Base-by-base conservation (phyloP, 2,888 invertebrate species). In the Fabriciana adippe region DNA sequence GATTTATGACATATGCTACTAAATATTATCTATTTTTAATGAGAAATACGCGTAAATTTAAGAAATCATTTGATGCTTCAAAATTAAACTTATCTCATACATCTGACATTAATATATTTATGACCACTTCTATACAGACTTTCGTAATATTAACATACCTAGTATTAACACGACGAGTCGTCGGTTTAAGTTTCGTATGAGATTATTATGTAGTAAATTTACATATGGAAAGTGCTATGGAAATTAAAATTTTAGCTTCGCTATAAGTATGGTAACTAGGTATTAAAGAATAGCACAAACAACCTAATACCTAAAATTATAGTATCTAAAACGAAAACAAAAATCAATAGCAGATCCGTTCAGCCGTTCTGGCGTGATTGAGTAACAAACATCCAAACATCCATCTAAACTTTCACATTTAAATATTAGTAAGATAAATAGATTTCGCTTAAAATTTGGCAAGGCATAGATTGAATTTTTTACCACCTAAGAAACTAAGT, bases 1-100 rank as follows among this genome's bases (percentile, higher is more conserved):
- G 31, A 57, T 54, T 63, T 53, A 67, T 57, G 63, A 18, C 16
- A n/a, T 67, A 53, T 53, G 31, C 45, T 53, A 63, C n/a, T 2
- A 47, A 63, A 61, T 35, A 41, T 41, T 35, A 51, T 61, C 31
- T 35, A 61, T 35, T 3, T 48, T 26, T 59, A 47, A 35, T n/a
- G n/a, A 47, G 5, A 45, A 55, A 55, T 41, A 13, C 31, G 5
- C 35, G 16, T 16, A 16, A 55, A 35, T 31, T 3, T 6, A 1
- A 47, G 4, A 48, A n/a, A n/a, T n/a, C 47, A 48, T 47, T 5
- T 31, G 6, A 6, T 26, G 26, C 47, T 16, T 48, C 26, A 59
- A 31, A 31, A 59, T 48, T 59, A 26, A 48, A 59, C 47, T 59
- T 31, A 59, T 59, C 59, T 26, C 59, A 48, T 31, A 59, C 26